Evolutionary conservation across 1,140 invertebrate genomes (phyloP).

Genomic region (Apis laboriosa): DNA sequence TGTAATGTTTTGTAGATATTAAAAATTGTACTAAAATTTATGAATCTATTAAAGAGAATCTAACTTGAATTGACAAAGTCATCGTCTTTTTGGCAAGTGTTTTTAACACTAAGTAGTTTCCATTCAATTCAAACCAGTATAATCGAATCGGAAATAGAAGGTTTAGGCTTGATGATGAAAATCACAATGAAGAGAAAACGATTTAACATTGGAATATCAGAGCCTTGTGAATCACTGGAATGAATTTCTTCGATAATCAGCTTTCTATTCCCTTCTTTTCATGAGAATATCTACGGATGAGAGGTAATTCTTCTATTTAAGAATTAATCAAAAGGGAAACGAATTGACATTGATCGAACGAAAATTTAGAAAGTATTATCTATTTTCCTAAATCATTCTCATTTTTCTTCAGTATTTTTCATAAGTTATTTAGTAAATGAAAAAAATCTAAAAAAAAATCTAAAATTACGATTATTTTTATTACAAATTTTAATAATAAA

Average conservation of each 20-base stretch:
- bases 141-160: constrained; percentile 60
- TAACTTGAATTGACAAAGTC: constrained; percentile 38
- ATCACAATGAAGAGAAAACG: constrained; percentile 40
- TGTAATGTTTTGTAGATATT: not conserved
- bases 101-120: constrained; percentile 58
- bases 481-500: too few relatives aligned
- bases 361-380: not conserved
- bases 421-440: not conserved
- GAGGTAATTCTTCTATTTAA: constrained; percentile 1
- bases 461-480: too few relatives aligned
- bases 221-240: constrained; percentile 11
- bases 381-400: not conserved
- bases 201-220: constrained; percentile 39
- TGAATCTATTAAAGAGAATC: constrained; percentile 33
- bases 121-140: constrained; percentile 52
- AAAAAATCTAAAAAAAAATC: not conserved
- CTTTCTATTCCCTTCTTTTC: too few relatives aligned
- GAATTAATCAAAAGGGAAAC: constrained; percentile 12
- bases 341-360: constrained; percentile 27
- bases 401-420: not conserved
- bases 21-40: constrained; percentile 44
- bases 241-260: constrained; percentile 13
- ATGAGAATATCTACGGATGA: not conserved
- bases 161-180: constrained; percentile 48
- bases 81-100: constrained; percentile 56